These are phyloP conservation scores for Triplophysa siluroides DNA, from an alignment of 2,113 vertebrate genomes.

Conservation along the genomic window DNA sequence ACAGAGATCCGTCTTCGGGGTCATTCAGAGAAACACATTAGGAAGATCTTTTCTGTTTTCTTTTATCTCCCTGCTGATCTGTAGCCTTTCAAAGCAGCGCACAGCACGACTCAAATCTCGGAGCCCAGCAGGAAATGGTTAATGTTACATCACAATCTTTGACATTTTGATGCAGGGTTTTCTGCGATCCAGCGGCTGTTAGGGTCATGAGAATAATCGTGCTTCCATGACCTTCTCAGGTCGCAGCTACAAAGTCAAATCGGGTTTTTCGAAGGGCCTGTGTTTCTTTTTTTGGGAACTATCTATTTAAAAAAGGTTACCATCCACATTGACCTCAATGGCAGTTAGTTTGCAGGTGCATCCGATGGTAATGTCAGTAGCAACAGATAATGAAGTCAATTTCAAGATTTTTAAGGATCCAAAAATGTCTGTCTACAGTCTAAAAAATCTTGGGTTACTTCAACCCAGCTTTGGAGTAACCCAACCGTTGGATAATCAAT, in stretches of 20 bases:
- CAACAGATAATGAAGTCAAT: too few relatives aligned
- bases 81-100: neutral
- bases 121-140: conserved; percentile 25
- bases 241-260: conserved; percentile 1
- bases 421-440: too few relatives aligned
- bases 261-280: neutral
- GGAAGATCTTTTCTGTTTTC: conserved; percentile 19
- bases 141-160: conserved; percentile 25
- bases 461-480: too few relatives aligned
- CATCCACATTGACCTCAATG: too few relatives aligned
- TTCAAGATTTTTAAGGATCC: too few relatives aligned
- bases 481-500: too few relatives aligned
- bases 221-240: neutral
- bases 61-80: conserved; percentile 34
- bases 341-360: too few relatives aligned
- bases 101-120: neutral
- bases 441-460: too few relatives aligned
- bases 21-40: conserved; percentile 39
- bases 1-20: conserved; percentile 35
- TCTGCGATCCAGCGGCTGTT: conserved; percentile 2
- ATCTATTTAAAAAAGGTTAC: too few relatives aligned
- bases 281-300: too few relatives aligned
- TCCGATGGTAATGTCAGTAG: too few relatives aligned
- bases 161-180: conserved; percentile 35
- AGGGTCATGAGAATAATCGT: conserved; percentile 5